Evolutionary conservation across 2,888 invertebrate species (phyloP).

Genomic region (Nemapogon koenigi): DNA sequence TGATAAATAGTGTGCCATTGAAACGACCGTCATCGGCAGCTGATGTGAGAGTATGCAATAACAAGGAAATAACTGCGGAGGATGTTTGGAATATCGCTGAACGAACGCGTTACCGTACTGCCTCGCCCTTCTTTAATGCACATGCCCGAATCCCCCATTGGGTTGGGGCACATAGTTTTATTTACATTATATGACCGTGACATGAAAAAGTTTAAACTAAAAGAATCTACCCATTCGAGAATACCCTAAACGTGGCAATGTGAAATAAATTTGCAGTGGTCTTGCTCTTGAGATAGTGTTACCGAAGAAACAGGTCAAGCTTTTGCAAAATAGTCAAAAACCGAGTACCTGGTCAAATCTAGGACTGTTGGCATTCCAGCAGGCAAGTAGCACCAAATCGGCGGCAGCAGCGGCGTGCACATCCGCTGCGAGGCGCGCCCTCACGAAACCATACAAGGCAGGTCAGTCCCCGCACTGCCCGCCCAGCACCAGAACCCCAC

Average conservation of each 20-base stretch:
- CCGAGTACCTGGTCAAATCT: constrained; percentile 63
- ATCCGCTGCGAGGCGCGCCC: constrained; percentile 43
- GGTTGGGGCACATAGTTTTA: too few species aligned
- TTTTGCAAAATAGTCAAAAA: too few species aligned
- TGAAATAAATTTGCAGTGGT: too few species aligned
- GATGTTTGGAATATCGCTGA: constrained; percentile 3
- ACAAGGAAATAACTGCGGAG: constrained; percentile 6
- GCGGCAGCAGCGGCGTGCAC: constrained; percentile 60
- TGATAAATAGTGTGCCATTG: constrained; percentile 9
- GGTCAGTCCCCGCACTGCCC: constrained; percentile 3
- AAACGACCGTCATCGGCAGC: constrained; percentile 1
- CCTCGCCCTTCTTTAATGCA: not conserved
- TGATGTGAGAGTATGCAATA: constrained; percentile 1
- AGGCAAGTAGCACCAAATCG: constrained; percentile 48
- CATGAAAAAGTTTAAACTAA: too few species aligned
- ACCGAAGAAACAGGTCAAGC: too few species aligned
- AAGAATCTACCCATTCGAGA: too few species aligned
- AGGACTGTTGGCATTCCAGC: constrained; percentile 64
- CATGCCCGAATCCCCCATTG: too few species aligned
- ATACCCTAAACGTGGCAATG: too few species aligned
- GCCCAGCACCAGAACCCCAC: constrained; percentile 4
- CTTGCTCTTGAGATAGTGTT: too few species aligned
- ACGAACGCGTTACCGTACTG: not conserved
- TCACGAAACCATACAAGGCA: constrained; percentile 23
- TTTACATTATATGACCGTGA: too few species aligned